Evolutionary conservation across 2,113 vertebrate genomes (phyloP).

Genomic region (Oryzias celebensis): DNA sequence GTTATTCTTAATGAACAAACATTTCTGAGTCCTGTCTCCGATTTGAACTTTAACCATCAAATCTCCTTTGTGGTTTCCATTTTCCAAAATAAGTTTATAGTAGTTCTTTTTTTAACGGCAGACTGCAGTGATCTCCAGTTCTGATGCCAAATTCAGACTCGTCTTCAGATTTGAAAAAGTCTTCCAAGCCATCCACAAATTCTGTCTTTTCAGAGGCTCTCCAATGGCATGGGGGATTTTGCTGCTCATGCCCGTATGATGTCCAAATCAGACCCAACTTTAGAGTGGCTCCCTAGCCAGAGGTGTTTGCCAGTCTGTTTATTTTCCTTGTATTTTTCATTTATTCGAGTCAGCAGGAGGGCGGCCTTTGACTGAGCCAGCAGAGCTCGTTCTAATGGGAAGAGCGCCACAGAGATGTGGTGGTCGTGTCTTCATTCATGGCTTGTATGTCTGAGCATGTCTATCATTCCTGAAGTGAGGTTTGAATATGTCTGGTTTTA

Average conservation of each 20-base stretch:
- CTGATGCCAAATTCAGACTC: no score
- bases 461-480: no score
- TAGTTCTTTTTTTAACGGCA: no score
- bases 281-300: constrained; percentile 57
- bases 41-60: not conserved
- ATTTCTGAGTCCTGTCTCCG: not conserved
- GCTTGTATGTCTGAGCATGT: not conserved
- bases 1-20: not conserved
- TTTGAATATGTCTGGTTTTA: no score
- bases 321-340: constrained; percentile 48
- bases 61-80: not conserved
- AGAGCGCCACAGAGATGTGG: constrained; percentile 27
- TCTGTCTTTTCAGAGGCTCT: constrained; percentile 14
- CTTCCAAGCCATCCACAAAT: constrained; percentile 33
- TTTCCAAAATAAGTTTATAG: no score
- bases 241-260: constrained; percentile 39
- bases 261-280: constrained; percentile 58
- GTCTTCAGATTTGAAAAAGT: constrained; percentile 19
- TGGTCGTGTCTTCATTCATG: constrained; percentile 30
- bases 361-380: constrained; percentile 53
- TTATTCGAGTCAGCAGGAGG: constrained; percentile 40
- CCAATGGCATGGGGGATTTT: constrained; percentile 22
- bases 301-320: constrained; percentile 57
- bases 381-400: constrained; percentile 24
- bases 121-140: no score